Evolutionary conservation across 2,888 invertebrate genomes (phyloP).

Genomic region (Eucera pruinosa): DNA sequence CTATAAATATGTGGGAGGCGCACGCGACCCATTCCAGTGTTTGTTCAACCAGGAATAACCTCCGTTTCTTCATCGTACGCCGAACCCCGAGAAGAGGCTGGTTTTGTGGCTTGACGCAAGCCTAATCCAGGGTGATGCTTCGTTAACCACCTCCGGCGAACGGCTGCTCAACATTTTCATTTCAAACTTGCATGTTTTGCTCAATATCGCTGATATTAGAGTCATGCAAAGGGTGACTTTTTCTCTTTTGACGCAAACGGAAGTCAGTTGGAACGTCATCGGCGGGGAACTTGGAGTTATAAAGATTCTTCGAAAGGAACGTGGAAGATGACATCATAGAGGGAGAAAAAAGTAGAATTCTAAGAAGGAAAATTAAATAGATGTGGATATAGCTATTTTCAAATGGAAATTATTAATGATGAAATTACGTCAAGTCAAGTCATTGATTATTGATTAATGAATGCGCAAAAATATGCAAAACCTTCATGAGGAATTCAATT

Average conservation of each 20-base stretch:
- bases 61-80: slow-evolving; percentile 81
- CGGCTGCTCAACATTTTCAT: slow-evolving; percentile 26
- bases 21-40: slow-evolving; percentile 84
- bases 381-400: too few relatives aligned
- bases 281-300: background rate
- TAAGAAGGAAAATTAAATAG: background rate
- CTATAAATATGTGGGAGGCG: slow-evolving; percentile 84
- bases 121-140: slow-evolving; percentile 69
- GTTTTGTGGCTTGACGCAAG: slow-evolving; percentile 81
- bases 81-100: slow-evolving; percentile 76
- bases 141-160: slow-evolving; percentile 60
- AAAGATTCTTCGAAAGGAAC: background rate
- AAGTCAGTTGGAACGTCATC: slow-evolving; percentile 2
- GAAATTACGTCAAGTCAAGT: too few relatives aligned
- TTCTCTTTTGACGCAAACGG: background rate
- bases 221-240: background rate
- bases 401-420: too few relatives aligned
- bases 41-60: slow-evolving; percentile 85
- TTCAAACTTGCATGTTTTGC: background rate
- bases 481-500: too few relatives aligned
- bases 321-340: background rate
- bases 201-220: too few relatives aligned
- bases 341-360: background rate
- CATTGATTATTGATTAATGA: too few relatives aligned
- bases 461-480: too few relatives aligned